A percentile compares a stretch with the other conserved stretches of the same genome.
phyloP scores from a whole-genome alignment of 2,888 invertebrate species.

The Drosophila multiciliata region DNA sequence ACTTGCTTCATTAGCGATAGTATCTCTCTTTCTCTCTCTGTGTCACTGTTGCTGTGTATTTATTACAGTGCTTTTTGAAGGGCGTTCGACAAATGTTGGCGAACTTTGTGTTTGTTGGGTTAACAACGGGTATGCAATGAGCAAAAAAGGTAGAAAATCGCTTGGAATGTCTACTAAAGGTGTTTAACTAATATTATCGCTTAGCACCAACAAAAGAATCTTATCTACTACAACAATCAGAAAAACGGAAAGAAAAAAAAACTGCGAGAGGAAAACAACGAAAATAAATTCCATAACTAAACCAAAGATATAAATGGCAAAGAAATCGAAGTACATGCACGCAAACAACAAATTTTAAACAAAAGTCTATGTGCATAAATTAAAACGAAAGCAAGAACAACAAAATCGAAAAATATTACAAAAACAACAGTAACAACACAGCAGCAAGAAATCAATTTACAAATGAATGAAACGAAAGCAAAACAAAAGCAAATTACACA shows the following conservation, averaged over 20 bases:
- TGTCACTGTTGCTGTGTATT: conserved; percentile 35
- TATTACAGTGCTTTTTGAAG: conserved; percentile 57
- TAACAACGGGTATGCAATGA: conserved; percentile 34
- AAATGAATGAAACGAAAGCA: conserved; percentile 63
- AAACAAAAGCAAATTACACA: conserved; percentile 39
- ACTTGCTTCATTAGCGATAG: conserved; percentile 56
- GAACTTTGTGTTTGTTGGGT: conserved; percentile 14
- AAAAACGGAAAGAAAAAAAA: conserved; percentile 19
- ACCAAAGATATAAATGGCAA: conserved; percentile 76
- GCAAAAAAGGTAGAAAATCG: conserved; percentile 33
- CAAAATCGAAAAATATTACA: conserved; percentile 41
- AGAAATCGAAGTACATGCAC: conserved; percentile 57
- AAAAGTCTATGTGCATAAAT: conserved; percentile 38
- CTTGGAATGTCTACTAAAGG: conserved; percentile 26
- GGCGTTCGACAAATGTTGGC: conserved; percentile 45
- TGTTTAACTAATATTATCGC: conserved; percentile 37
- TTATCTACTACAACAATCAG: conserved; percentile 29
- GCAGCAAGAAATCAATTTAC: conserved; percentile 66
- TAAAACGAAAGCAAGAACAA: conserved; percentile 54
- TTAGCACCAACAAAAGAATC: conserved; percentile 25
- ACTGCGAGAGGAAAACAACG: conserved; percentile 47
- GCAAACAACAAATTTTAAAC: conserved; percentile 5
- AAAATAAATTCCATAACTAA: conserved; percentile 59
- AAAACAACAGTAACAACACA: conserved; percentile 24
- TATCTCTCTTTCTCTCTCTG: conserved; percentile 2